phyloP scores from a whole-genome alignment of 2,797 vertebrate species.

The Aphelocoma californica region DNA sequence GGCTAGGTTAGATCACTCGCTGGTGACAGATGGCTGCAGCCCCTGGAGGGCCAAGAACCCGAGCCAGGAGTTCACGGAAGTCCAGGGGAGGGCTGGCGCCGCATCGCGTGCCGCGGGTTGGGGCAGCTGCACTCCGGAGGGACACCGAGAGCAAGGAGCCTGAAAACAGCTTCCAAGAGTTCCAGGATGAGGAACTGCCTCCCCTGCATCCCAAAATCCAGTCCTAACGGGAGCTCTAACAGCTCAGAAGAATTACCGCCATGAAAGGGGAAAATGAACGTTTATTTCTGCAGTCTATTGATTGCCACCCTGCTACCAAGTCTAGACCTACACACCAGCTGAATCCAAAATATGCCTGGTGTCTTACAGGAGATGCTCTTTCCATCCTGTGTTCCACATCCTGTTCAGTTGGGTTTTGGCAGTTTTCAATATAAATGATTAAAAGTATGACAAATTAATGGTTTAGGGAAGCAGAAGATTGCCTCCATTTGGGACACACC shows the following conservation, averaged over 20 bases:
- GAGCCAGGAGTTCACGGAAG: background rate
- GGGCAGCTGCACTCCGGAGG: background rate
- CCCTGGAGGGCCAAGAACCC: background rate
- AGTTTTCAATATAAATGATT: background rate
- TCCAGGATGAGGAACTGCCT: background rate
- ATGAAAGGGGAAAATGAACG: background rate
- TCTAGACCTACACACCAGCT: background rate
- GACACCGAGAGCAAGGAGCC: background rate
- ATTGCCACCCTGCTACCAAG: background rate
- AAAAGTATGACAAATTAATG: background rate
- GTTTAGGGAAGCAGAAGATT: background rate
- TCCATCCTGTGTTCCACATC: background rate
- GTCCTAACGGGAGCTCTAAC: background rate
- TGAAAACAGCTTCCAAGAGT: background rate
- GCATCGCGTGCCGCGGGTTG: background rate
- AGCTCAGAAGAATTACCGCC: background rate
- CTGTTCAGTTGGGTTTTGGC: background rate
- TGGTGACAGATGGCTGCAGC: background rate
- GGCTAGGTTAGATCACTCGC: conserved; percentile 30
- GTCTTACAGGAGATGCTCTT: background rate
- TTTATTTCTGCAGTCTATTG: background rate
- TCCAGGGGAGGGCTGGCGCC: background rate
- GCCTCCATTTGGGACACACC: background rate
- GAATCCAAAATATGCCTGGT: background rate
- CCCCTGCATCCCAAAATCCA: background rate